Base-by-base conservation (phyloP, 2,797 vertebrate genomes). In the Labeo calbasu region DNA sequence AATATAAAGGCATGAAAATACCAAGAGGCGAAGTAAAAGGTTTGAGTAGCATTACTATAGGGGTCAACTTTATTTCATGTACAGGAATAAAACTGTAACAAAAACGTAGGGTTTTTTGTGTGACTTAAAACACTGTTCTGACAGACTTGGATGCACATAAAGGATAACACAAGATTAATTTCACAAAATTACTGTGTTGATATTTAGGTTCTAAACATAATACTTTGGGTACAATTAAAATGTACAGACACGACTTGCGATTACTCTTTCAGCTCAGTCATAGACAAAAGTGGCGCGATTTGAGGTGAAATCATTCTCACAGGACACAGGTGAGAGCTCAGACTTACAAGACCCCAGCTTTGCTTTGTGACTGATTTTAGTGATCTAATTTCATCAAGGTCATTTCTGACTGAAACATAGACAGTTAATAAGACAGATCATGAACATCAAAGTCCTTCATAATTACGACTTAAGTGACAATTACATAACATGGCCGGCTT, bases 21-120 rank as follows among this genome's bases (percentile, higher is more conserved):
- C 9, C 0, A n/a, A 85, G 50, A 82, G 50, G 36, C 82, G 75
- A 78, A 51, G 46, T 68, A 80, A 83, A 81, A 21, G 28, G 51
- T 70, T 83, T 89, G 84, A 86, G 80, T 85, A 83, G 85, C 84
- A 87, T 87, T 89, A 87, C 86, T 89, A 81, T 85, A 78, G 77
- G 86, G 81, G 85, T 87, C 82, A 85, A 86, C 88, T 87, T 89
- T 87, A 86, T 89, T 85, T 87, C 80, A 89, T 85, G 84, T 86
- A 89, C 86, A 87, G 72, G 85, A 87, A 86, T 76, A 89, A 81
- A 85, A 87, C 84, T 70, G 82, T 86, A 76, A 87, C 82, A 51
- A 82, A 84, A 81, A 81, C 4, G 7, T 66, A 53, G 70, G 40
- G 40, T 32, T 43, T 82, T 75, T 57, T 48, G 59, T 50, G 53